phyloP scores from a whole-genome alignment of 2,888 invertebrate species.

The Synergus itoensis region DNA sequence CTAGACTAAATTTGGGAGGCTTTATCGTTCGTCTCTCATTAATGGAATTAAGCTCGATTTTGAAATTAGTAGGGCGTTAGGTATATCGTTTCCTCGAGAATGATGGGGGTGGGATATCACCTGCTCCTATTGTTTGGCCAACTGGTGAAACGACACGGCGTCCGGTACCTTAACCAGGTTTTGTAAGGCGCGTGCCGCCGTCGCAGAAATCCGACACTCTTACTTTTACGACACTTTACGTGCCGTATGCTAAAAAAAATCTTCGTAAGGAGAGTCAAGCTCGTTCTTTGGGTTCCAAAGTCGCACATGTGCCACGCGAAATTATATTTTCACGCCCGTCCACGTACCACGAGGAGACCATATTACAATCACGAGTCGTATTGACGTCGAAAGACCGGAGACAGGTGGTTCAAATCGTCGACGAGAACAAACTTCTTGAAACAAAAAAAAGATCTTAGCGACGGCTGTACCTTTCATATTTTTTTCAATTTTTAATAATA shows the following conservation, averaged over 20 bases:
- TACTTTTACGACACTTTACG: slow-evolving; percentile 62
- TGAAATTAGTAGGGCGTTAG: slow-evolving; percentile 24
- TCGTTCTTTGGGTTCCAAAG: background rate
- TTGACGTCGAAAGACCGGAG: background rate
- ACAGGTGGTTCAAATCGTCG: slow-evolving; percentile 20
- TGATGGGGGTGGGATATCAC: slow-evolving; percentile 56
- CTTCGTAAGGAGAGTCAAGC: slow-evolving; percentile 14
- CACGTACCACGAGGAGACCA: slow-evolving; percentile 5
- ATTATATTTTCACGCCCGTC: slow-evolving; percentile 40
- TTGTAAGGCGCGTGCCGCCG: slow-evolving; percentile 57
- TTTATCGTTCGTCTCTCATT: too few species aligned
- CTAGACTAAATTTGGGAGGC: too few species aligned
- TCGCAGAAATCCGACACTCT: slow-evolving; percentile 65
- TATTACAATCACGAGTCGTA: background rate
- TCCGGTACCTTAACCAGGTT: slow-evolving; percentile 54
- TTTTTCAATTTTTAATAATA: background rate
- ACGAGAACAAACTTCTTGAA: slow-evolving; percentile 10
- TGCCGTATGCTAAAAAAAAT: slow-evolving; percentile 35
- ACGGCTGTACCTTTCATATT: slow-evolving; percentile 3
- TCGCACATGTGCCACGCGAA: slow-evolving; percentile 45
- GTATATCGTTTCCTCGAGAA: slow-evolving; percentile 37
- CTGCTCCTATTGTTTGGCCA: slow-evolving; percentile 66
- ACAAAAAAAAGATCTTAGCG: slow-evolving; percentile 40
- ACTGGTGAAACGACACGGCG: slow-evolving; percentile 50
- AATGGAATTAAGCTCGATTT: slow-evolving; percentile 23